Evolutionary conservation across 2,888 invertebrate genomes (phyloP), one percentile per base, ranked within the genome.

Genomic region (Isotomurus palustris): DNA sequence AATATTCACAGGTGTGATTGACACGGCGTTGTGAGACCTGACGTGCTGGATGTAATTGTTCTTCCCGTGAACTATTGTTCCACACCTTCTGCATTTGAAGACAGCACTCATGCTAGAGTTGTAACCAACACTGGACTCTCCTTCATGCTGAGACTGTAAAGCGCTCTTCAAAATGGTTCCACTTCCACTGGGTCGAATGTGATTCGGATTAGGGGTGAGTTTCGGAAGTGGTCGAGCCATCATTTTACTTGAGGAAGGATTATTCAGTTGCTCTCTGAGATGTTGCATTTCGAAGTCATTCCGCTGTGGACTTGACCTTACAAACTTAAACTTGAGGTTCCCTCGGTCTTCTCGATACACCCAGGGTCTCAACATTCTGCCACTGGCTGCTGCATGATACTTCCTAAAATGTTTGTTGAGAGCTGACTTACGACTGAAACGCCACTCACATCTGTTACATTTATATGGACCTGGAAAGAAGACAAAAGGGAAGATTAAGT

Each of bases 21-120:
- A n/a, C n/a, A n/a, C n/a, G n/a, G 21, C 6, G 10, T 22, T 21
- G 40, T 50, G 50, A 24, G 36, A 17, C 14, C 38, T 38, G 52
- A 63, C 54, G 17, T 63, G 63, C 17, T 45, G 28, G 5, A 60
- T 57, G n/a, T 60, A 60, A 28, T 55, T 53, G 19, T 47, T 55
- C 14, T 57, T 63, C 6, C 62, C 63, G 29, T 43, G 41, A 8
- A 63, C 44, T 10, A 59, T 19, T 19, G 22, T 32, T 17, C 47
- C 43, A 51, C 63, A 63, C 12, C 50, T 53, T 41, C 40, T 36
- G 36, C 63, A 43, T 22, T 22, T 4, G 24, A 43, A 43, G 12
- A 43, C 5, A 6, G 19, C 43, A 22, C 24, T 43, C 4, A 12
- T 21, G 24, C 43, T 22, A 43, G 43, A 19, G 6, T 21, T 21